Base-by-base conservation (phyloP, 2,888 invertebrate species). In the Macrosoma leucophasiata region DNA sequence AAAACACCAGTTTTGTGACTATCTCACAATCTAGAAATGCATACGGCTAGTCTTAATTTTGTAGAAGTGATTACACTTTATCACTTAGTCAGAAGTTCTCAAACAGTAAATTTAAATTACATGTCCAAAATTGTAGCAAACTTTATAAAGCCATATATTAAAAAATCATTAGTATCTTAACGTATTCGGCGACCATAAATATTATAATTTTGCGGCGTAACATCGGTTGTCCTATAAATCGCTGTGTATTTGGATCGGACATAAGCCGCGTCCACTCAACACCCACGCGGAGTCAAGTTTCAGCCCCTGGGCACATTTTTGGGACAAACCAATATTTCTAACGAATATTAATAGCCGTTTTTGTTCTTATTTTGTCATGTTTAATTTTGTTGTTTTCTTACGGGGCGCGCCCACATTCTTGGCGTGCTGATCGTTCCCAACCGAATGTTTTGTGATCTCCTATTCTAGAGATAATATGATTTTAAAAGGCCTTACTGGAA, bases 311-410 rank as follows among this genome's bases (percentile, higher is more conserved):
- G 78, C 78, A 62, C 72, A 74, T 76, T 72, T 81, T 82, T 76
- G 77, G 78, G 78, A 81, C 79, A 82, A 81, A 77, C 81, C 78
- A 78, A 81, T 82, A 81, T 75, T 73, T 81, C 77, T 78, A 84
- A 81, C 78, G 76, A 82, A 77, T 82, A 82, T 82, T 82, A 82
- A 81, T 81, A 69, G 75, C 64, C 47, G 51, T 50, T 74, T 78
- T 73, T 78, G 67, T 68, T 74, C 66, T 73, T 72, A 62, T 77
- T 75, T 60, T 55, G 52, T 48, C 41, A 48, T 58, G 47, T 66
- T 66, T 63, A 64, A 68, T 73, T 66, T 65, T 68, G 66, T 58
- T 72, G 62, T 52, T 50, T 50, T 44, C 43, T 43, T 49, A 36
- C 52, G 53, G 50, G 62, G 50, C 67, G 59, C 58, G 61, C 62